phyloP scores from a whole-genome alignment of 2,888 invertebrate species.

The Ormyrus nitidulus region DNA sequence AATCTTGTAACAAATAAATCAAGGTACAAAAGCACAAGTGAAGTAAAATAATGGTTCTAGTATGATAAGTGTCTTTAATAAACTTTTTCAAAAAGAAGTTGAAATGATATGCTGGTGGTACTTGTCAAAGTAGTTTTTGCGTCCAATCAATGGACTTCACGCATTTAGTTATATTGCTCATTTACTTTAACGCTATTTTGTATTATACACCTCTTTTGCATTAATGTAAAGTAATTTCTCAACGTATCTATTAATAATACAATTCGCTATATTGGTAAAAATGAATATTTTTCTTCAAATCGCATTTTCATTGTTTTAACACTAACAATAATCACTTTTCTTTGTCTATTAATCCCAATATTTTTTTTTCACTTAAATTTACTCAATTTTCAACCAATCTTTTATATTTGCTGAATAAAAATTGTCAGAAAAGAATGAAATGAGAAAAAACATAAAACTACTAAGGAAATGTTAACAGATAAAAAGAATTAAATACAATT shows the following conservation, averaged over 20 bases:
- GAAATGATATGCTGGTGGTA: slow-evolving; percentile 30
- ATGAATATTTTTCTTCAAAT: slow-evolving; percentile 8
- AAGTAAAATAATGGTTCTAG: slow-evolving; percentile 4
- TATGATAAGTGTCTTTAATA: slow-evolving; percentile 1
- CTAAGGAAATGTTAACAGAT: background rate
- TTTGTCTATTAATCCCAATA: background rate
- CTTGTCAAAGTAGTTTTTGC: slow-evolving; percentile 6
- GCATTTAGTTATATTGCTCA: background rate
- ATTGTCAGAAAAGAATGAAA: background rate
- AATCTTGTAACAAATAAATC: background rate
- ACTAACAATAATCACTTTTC: slow-evolving; percentile 13
- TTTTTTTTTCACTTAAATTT: background rate
- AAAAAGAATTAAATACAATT: slow-evolving; percentile 35
- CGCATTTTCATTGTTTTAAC: slow-evolving; percentile 15
- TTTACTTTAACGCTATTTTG: slow-evolving; percentile 2
- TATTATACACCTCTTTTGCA: slow-evolving; percentile 1
- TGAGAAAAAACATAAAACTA: background rate
- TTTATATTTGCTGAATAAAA: background rate
- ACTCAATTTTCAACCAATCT: no score
- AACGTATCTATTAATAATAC: slow-evolving; percentile 7
- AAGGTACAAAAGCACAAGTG: background rate
- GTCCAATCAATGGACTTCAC: slow-evolving; percentile 35
- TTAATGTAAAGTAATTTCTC: slow-evolving; percentile 23
- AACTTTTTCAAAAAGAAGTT: slow-evolving; percentile 1
- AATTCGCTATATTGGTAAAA: slow-evolving; percentile 15